Evolutionary conservation across 2,888 invertebrate species (phyloP).

Genomic region (Athetis lepigone): DNA sequence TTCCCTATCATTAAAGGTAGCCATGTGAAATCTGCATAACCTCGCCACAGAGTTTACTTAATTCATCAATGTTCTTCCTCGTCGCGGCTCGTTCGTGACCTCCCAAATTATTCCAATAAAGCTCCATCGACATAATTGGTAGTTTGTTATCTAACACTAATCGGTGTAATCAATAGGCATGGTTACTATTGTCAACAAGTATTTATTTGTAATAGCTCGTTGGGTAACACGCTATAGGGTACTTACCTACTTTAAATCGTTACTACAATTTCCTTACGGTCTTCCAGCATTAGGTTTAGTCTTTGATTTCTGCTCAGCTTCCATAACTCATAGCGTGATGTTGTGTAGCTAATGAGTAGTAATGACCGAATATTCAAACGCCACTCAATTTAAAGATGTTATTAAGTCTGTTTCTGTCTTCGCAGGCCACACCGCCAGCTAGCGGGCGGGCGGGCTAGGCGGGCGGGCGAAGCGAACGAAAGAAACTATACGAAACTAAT

Average conservation of each 20-base stretch:
- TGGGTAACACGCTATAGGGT: slow-evolving; percentile 20
- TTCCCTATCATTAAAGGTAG: slow-evolving; percentile 16
- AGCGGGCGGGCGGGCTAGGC: no score
- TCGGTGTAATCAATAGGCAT: slow-evolving; percentile 8
- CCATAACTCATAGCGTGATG: no score
- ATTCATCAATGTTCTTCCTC: slow-evolving; percentile 50
- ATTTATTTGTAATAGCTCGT: slow-evolving; percentile 11
- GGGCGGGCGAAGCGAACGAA: no score
- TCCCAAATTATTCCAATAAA: slow-evolving; percentile 43
- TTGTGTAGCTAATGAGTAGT: no score
- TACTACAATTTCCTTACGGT: no score
- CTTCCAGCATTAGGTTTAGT: no score
- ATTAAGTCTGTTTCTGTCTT: no score
- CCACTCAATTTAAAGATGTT: no score
- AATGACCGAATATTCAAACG: no score
- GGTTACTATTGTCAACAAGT: slow-evolving; percentile 5
- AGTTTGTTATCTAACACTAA: slow-evolving; percentile 40
- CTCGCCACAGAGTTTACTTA: slow-evolving; percentile 46
- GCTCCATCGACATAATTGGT: slow-evolving; percentile 21
- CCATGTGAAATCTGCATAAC: slow-evolving; percentile 33
- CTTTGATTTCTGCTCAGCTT: no score
- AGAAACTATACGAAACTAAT: no score
- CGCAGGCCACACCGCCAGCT: no score
- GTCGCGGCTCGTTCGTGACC: slow-evolving; percentile 38
- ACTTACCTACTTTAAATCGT: neutral